Percentiles rank a stretch among this genome's conserved stretches.
These are phyloP conservation scores for Rhagonycha fulva DNA, from an alignment of 2,888 invertebrate species.

Conservation along the genomic window DNA sequence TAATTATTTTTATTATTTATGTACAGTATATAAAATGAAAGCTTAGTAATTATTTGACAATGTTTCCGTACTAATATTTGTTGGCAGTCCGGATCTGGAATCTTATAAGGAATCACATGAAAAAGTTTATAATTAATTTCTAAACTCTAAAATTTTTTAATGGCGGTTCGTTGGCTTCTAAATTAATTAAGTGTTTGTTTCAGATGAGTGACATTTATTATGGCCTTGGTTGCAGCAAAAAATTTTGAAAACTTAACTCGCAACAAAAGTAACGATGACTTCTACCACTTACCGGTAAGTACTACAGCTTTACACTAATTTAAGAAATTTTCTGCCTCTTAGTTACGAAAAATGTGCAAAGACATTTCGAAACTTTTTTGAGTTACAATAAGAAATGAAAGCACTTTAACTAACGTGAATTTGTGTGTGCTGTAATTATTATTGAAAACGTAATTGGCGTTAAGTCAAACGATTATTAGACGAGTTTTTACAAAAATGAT, in stretches of 20 bases:
- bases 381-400: neutral
- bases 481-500: neutral
- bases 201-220: slow-evolving; percentile 39
- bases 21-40: no score
- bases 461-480: neutral
- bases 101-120: neutral
- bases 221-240: slow-evolving; percentile 37
- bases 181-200: slow-evolving; percentile 14
- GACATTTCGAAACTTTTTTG: neutral
- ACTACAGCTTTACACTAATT: neutral
- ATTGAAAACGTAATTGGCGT: neutral
- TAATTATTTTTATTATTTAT: no score
- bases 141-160: neutral
- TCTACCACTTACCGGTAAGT: slow-evolving; percentile 37
- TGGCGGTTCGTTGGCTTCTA: neutral
- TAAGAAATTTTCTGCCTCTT: neutral
- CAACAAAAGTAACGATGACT: slow-evolving; percentile 28
- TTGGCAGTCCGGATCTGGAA: neutral
- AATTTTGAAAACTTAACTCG: slow-evolving; percentile 22
- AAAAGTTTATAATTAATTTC: neutral
- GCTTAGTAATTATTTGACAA: no score
- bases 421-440: neutral
- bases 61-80: neutral
- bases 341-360: neutral
- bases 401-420: neutral